Conservation (phyloP, 2,113 vertebrate genomes). For the Paedocypris sp. region DNA sequence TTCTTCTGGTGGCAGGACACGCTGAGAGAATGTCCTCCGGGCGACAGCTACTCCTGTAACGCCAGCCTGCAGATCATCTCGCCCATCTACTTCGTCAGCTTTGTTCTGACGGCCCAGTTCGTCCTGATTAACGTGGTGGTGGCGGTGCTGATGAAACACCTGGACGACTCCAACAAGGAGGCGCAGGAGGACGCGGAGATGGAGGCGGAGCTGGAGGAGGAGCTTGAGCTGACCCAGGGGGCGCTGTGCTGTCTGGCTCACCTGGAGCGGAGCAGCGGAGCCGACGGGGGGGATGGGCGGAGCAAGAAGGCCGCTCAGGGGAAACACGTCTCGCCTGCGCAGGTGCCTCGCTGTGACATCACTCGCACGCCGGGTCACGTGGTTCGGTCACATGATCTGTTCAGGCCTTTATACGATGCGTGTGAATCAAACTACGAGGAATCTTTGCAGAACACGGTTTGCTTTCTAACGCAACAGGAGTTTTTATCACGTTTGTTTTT, state of each 20-base stretch:
- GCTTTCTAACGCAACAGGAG: too few species aligned
- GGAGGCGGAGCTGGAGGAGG: conserved; percentile 91
- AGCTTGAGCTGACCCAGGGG: conserved; percentile 71
- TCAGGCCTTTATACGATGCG: too few species aligned
- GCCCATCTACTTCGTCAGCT: conserved; percentile 94
- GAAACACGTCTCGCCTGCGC: conserved; percentile 80
- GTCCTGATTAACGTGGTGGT: conserved; percentile 98
- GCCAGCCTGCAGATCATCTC: conserved; percentile 82
- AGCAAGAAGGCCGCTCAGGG: conserved; percentile 43
- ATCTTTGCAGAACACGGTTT: too few species aligned
- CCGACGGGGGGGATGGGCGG: conserved; percentile 25
- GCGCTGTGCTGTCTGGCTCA: conserved; percentile 64
- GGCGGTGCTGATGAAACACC: conserved; percentile 96
- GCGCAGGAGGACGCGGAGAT: conserved; percentile 94
- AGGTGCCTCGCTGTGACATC: conserved; percentile 67
- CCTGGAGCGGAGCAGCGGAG: conserved; percentile 44
- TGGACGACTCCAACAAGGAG: conserved; percentile 96
- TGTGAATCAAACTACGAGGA: too few species aligned
- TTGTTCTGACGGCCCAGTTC: conserved; percentile 97
- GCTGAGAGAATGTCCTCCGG: conserved; percentile 80
- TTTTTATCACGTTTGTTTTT: too few species aligned
- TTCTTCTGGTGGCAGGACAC: conserved; percentile 69
- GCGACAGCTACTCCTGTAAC: conserved; percentile 77
- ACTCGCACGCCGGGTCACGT: neutral
- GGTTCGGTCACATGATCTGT: too few species aligned